phyloP scores from a whole-genome alignment of 1,140 invertebrate genomes.

The Globodera rostochiensis region DNA sequence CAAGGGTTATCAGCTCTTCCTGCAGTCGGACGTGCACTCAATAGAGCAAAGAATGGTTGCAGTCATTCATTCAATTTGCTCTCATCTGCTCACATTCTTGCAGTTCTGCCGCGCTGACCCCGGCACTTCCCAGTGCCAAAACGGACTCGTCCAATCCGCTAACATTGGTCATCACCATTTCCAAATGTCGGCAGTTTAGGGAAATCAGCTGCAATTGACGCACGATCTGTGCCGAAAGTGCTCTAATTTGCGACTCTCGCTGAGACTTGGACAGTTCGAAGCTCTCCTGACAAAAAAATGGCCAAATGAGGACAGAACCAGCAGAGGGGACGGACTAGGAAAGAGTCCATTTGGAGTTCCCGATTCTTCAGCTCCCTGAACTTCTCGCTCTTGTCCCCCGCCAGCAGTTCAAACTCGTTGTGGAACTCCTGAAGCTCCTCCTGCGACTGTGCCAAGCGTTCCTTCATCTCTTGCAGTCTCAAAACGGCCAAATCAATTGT shows the following conservation, averaged over 20 bases:
- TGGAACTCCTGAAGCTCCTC: conserved; percentile 48
- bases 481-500: not conserved
- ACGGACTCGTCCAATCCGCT: conserved; percentile 40
- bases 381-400: conserved; percentile 45
- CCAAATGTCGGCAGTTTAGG: conserved; percentile 38
- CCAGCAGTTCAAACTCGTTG: conserved; percentile 50
- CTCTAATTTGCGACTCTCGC: conserved; percentile 25
- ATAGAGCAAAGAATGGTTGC: conserved; percentile 11
- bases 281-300: conserved; percentile 7
- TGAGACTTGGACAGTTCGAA: conserved; percentile 40
- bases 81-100: conserved; percentile 37
- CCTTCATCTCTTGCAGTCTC: conserved; percentile 40
- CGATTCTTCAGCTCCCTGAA: conserved; percentile 40
- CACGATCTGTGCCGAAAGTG: conserved; percentile 33
- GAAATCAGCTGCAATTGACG: conserved; percentile 38
- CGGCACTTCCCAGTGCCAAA: conserved; percentile 12
- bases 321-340: conserved; percentile 12
- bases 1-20: conserved; percentile 42
- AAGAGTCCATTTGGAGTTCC: conserved; percentile 45
- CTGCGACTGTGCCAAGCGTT: conserved; percentile 42
- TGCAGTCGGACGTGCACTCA: conserved; percentile 46
- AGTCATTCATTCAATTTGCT: not conserved
- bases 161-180: conserved; percentile 18
- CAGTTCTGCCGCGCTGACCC: conserved; percentile 31
- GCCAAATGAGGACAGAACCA: not conserved